A percentile compares a stretch with the other conserved stretches of the same genome.
Evolutionary conservation across 2,888 invertebrate genomes (phyloP).

Genomic region (Agonum fuliginosum): DNA sequence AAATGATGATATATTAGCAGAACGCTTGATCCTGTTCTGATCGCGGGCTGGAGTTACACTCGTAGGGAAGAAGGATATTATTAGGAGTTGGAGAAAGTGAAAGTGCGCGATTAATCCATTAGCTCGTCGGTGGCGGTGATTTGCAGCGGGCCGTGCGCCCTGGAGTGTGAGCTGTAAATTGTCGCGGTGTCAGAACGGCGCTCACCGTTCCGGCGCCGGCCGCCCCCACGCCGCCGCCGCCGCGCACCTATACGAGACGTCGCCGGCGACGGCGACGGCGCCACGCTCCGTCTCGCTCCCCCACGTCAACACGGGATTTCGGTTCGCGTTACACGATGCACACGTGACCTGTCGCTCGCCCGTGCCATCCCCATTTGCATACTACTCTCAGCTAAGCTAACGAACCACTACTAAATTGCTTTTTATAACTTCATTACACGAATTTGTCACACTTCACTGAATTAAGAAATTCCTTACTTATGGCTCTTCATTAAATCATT

Average conservation of each 20-base stretch:
- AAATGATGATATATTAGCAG: constrained; percentile 12
- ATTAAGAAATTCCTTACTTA: constrained; percentile 24
- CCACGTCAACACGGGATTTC: constrained; percentile 37
- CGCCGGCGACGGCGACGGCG: constrained; percentile 18
- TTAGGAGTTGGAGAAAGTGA: constrained; percentile 53
- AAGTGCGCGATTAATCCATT: constrained; percentile 65
- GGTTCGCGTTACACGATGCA: constrained; percentile 40
- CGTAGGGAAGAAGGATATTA: constrained; percentile 36
- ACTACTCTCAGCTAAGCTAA: not conserved
- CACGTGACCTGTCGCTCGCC: too few species aligned
- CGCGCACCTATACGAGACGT: constrained; percentile 50
- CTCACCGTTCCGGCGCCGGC: constrained; percentile 60
- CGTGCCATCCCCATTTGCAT: constrained; percentile 23
- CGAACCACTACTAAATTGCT: constrained; percentile 19
- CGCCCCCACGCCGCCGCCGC: constrained; percentile 54
- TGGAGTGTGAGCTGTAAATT: constrained; percentile 63
- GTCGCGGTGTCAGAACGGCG: constrained; percentile 63
- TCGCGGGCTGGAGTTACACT: not conserved
- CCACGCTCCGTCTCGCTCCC: not conserved
- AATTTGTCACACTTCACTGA: constrained; percentile 26
- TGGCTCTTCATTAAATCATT: constrained; percentile 3
- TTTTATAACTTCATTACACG: constrained; percentile 37
- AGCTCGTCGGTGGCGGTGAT: constrained; percentile 61
- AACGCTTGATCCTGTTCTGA: not conserved
- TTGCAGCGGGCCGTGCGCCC: constrained; percentile 56